Conservation (phyloP, 2,888 invertebrate genomes). For the Ceramica pisi region DNA sequence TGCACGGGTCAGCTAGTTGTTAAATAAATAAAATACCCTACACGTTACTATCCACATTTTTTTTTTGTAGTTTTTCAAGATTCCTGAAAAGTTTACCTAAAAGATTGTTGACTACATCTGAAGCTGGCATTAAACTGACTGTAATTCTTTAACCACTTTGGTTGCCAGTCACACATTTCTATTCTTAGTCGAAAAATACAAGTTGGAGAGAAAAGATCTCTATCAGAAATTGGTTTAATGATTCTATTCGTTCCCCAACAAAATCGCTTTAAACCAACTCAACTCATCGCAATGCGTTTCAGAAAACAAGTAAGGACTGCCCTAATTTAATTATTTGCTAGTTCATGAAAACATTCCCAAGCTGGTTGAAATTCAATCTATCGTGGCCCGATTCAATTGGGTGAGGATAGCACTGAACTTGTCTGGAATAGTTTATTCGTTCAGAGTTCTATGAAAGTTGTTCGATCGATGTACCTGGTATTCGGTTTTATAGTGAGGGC, state of each 20-base stretch:
- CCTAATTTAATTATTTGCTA: conserved; percentile 36
- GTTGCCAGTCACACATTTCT: too few relatives aligned
- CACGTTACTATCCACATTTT: too few relatives aligned
- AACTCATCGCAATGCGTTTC: not conserved
- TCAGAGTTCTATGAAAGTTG: conserved; percentile 34
- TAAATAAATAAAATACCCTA: too few relatives aligned
- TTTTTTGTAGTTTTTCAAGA: not conserved
- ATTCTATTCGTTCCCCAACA: not conserved
- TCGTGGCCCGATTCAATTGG: conserved; percentile 37
- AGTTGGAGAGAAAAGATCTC: not conserved
- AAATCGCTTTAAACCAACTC: conserved; percentile 11
- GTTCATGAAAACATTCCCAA: conserved; percentile 44
- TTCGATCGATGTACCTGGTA: conserved; percentile 7
- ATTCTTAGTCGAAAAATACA: too few relatives aligned
- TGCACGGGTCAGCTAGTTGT: too few relatives aligned
- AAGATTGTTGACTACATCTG: too few relatives aligned
- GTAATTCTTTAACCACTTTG: too few relatives aligned
- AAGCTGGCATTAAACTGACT: too few relatives aligned
- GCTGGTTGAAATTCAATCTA: conserved; percentile 50
- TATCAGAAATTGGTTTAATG: not conserved
- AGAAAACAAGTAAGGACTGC: conserved; percentile 17
- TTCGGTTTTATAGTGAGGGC: not conserved
- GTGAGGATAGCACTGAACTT: conserved; percentile 22
- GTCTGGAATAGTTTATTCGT: conserved; percentile 27
- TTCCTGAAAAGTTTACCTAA: not conserved